Evolutionary conservation across 2,113 vertebrate genomes (phyloP).

Genomic region (Malaclemys terrapin): DNA sequence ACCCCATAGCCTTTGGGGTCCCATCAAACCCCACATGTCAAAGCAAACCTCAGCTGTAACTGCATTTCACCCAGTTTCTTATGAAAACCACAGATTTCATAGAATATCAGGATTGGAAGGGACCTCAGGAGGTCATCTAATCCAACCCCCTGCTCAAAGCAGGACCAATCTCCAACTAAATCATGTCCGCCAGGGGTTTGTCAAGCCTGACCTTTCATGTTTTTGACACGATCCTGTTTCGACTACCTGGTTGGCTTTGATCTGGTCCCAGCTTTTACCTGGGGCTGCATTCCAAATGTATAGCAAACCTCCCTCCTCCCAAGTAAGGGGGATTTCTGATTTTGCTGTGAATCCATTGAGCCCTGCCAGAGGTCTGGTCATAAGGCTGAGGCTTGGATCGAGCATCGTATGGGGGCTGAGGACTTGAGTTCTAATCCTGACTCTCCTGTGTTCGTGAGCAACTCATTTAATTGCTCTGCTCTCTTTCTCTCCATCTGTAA

Average conservation of each 20-base stretch:
- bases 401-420: background rate
- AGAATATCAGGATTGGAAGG: too few species aligned
- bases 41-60: background rate
- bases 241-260: background rate
- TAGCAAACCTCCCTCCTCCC: background rate
- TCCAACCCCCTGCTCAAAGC: too few species aligned
- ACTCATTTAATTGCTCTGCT: background rate
- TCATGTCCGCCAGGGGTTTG: too few species aligned
- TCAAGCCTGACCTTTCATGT: background rate
- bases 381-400: background rate
- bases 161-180: too few species aligned
- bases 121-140: too few species aligned
- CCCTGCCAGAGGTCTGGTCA: background rate
- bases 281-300: background rate
- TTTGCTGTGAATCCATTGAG: background rate
- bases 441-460: background rate
- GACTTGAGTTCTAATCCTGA: background rate
- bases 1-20: background rate
- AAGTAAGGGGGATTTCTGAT: background rate
- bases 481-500: background rate
- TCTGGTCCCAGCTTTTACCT: background rate
- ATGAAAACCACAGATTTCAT: background rate
- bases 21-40: background rate
- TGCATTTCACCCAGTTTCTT: background rate
- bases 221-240: background rate